Evolutionary conservation across 2,888 invertebrate genomes (phyloP).

Genomic region (Leptopilina drosophilae): DNA sequence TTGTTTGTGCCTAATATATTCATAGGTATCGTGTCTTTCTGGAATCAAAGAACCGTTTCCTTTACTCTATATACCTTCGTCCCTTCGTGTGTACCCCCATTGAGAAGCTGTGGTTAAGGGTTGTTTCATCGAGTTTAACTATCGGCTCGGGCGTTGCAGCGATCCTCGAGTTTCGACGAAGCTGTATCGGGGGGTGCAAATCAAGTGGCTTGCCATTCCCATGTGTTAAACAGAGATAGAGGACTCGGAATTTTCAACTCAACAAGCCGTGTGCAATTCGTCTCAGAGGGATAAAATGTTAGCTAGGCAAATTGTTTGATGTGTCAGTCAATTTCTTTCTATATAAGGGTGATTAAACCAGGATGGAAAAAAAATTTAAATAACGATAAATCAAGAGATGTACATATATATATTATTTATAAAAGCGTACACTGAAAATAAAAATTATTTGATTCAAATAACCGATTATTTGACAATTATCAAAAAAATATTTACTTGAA

Average conservation of each 20-base stretch:
- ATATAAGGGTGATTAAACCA: slow-evolving; percentile 20
- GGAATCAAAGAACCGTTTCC: slow-evolving; percentile 47
- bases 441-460: too few relatives aligned
- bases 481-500: too few relatives aligned
- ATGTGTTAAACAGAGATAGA: not conserved
- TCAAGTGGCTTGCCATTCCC: slow-evolving; percentile 22
- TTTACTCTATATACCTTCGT: slow-evolving; percentile 11
- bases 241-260: slow-evolving; percentile 38
- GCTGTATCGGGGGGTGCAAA: slow-evolving; percentile 44
- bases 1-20: slow-evolving; percentile 74
- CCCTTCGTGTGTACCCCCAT: slow-evolving; percentile 42
- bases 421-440: too few relatives aligned
- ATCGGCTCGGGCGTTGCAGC: slow-evolving; percentile 52
- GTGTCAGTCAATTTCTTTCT: slow-evolving; percentile 33
- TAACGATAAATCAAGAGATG: slow-evolving; percentile 3
- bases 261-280: slow-evolving; percentile 32
- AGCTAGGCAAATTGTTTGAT: slow-evolving; percentile 39
- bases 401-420: too few relatives aligned
- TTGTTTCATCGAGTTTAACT: slow-evolving; percentile 50
- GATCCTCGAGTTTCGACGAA: slow-evolving; percentile 47
- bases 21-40: slow-evolving; percentile 70
- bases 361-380: not conserved
- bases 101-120: slow-evolving; percentile 53
- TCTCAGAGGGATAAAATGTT: slow-evolving; percentile 33
- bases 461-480: too few relatives aligned